phyloP scores from a whole-genome alignment of 2,888 invertebrate genomes.

The Phaonia tiefii region DNA sequence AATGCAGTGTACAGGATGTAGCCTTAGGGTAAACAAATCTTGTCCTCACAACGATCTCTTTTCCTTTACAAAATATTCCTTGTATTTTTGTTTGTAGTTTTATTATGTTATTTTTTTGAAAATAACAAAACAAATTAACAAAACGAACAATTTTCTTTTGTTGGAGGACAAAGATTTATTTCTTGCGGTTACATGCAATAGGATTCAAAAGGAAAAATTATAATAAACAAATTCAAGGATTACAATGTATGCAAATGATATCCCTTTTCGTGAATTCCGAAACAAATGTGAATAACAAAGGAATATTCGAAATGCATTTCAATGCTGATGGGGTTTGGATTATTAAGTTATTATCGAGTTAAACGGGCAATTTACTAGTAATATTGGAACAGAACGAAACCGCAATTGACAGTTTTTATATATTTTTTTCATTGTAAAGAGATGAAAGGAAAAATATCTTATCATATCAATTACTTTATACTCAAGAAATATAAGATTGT shows the following conservation, averaged over 20 bases:
- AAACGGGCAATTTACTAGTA: conserved; percentile 54
- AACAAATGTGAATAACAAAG: conserved; percentile 22
- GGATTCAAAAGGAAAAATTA: not conserved
- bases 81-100: conserved; percentile 3
- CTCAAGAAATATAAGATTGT: too few species aligned
- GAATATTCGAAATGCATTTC: conserved; percentile 3
- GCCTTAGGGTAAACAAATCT: conserved; percentile 54
- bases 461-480: too few species aligned
- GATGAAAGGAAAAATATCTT: too few species aligned
- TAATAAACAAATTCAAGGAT: conserved; percentile 25
- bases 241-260: conserved; percentile 63
- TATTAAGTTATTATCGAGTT: conserved; percentile 57
- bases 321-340: conserved; percentile 11
- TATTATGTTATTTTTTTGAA: too few species aligned
- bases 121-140: too few species aligned
- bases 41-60: conserved; percentile 26
- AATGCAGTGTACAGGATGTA: conserved; percentile 23
- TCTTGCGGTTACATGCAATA: conserved; percentile 58
- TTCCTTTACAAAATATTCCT: conserved; percentile 25
- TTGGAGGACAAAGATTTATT: conserved; percentile 56
- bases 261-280: conserved; percentile 52
- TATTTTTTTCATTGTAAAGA: too few species aligned
- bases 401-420: too few species aligned
- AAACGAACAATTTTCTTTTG: conserved; percentile 49
- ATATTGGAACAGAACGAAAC: too few species aligned